Base-by-base conservation (phyloP, 2,797 vertebrate species). In the Sebastes kiyomatsui region DNA sequence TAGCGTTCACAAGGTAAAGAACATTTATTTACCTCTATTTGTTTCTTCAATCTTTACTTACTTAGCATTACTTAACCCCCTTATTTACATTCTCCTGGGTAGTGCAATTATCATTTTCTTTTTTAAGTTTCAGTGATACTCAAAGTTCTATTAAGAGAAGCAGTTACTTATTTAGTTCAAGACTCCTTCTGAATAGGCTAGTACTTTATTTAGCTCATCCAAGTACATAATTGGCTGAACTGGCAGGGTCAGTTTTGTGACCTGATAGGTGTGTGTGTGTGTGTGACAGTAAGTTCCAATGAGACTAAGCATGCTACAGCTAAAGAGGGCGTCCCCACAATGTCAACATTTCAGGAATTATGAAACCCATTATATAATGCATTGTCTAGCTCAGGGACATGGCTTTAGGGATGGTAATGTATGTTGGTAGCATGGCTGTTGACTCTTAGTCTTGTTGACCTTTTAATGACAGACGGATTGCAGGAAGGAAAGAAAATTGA, bases 221-320 rank as follows among this genome's bases (percentile, higher is more conserved):
- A 84, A 87, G 87, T 67, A 79, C 81, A 81, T 92, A 82, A 92
- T 91, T 92, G 90, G 90, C 72, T 91, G 33, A 90, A 79, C 74
- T 62, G 35, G 32, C 68, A 42, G 59, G 71, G 69, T 88, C 28
- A 66, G 67, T 75, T 69, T 81, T 12, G 54, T 6, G 7, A 25
- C 64, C 58, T 77, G 61, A 54, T 74, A 52, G 62, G 38, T 79
- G 28, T 79, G 58, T 60, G 10, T 79, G 71, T 77, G 12, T 46
- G 16, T 46, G 42, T 18, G 81, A 55, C 58, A 54, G 28, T 67
- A 42, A 25, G 52, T 62, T 81, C 59, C 25, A 38, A 38, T 85
- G 52, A 85, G 55, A 14, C n/a, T 56, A 74, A 70, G 58, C 64
- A 67, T 80, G 59, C 56, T 73, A 35, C 60, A 61, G 68, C 33